These are phyloP conservation scores for Copsychus sechellarum DNA, from an alignment of 2,113 vertebrate species.

Conservation along the genomic window DNA sequence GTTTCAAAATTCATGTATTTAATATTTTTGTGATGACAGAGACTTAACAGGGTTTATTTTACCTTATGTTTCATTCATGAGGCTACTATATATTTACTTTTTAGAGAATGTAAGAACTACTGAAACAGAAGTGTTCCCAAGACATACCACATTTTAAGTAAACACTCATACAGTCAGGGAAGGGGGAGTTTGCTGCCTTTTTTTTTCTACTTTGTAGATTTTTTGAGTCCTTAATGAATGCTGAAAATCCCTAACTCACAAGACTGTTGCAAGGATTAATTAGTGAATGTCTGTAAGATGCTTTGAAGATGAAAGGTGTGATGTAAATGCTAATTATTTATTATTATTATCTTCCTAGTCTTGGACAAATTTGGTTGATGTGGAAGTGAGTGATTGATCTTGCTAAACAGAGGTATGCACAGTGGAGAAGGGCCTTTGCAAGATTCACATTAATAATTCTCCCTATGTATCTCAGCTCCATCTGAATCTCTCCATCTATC, in stretches of 20 bases:
- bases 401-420: slow-evolving; percentile 3
- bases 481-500: background rate
- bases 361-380: background rate
- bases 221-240: slow-evolving; percentile 2
- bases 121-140: background rate
- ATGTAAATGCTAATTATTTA: slow-evolving; percentile 63
- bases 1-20: background rate
- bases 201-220: background rate
- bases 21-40: background rate
- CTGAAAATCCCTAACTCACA: slow-evolving; percentile 28
- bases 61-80: background rate
- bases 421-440: background rate
- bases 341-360: slow-evolving; percentile 47
- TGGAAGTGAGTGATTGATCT: slow-evolving; percentile 28
- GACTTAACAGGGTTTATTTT: background rate
- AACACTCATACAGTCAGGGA: background rate
- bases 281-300: slow-evolving; percentile 36
- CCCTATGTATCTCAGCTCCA: background rate
- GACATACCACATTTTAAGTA: background rate
- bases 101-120: background rate
- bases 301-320: slow-evolving; percentile 58
- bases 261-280: slow-evolving; percentile 31
- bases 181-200: background rate
- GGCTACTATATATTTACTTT: background rate
- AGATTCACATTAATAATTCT: slow-evolving; percentile 5